These are phyloP conservation scores for Camponotus fellah DNA, from an alignment of 2,888 invertebrate genomes.

Conservation along the genomic window DNA sequence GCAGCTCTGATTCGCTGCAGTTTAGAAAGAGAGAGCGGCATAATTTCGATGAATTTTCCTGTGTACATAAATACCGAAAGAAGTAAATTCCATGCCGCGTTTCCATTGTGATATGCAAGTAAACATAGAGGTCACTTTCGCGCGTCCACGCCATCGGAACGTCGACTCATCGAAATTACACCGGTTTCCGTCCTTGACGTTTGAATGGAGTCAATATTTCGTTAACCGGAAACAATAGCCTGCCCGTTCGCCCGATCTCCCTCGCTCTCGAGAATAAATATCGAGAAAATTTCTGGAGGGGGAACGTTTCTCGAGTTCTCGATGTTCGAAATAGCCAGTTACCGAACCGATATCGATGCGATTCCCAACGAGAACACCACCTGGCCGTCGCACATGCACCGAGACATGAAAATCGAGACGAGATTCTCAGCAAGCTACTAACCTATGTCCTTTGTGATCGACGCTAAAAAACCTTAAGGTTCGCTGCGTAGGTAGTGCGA, in stretches of 20 bases:
- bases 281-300: neutral
- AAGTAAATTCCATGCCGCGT: neutral
- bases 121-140: slow-evolving; percentile 23
- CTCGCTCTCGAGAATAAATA: neutral
- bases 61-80: neutral
- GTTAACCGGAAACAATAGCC: neutral
- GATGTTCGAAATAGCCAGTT: neutral
- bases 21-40: neutral
- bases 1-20: neutral
- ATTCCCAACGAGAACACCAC: slow-evolving; percentile 4
- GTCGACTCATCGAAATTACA: neutral
- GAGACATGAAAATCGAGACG: neutral
- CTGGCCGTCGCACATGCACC: neutral
- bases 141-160: neutral
- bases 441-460: slow-evolving; percentile 28
- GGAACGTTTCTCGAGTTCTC: neutral
- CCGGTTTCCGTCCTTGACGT: neutral
- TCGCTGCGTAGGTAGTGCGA: slow-evolving; percentile 28
- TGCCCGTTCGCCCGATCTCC: neutral
- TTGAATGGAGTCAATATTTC: neutral
- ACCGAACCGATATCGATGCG: neutral
- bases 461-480: neutral
- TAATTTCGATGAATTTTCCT: neutral
- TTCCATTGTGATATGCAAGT: slow-evolving; percentile 15
- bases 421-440: slow-evolving; percentile 1